Evolutionary conservation across 37 sponge, comb jelly and placozoan species (phyloP).

Genomic region (Cliona cf. orientalis): DNA sequence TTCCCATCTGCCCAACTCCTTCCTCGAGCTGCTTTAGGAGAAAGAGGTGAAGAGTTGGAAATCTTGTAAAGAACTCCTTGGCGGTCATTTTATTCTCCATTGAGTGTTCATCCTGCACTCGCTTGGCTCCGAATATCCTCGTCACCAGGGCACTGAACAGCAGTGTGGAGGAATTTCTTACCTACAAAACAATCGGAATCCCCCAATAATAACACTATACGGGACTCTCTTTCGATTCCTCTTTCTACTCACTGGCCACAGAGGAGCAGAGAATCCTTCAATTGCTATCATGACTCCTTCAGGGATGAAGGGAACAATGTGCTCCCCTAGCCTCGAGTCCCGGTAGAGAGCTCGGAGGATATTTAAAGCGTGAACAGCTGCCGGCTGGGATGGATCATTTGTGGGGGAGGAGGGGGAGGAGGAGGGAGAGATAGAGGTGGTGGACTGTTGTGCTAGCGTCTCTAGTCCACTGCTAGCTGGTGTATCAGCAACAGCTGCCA

Average conservation of each 20-base stretch:
- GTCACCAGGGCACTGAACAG: constrained; percentile 74
- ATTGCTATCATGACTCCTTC: constrained; percentile 71
- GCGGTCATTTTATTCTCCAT: constrained; percentile 84
- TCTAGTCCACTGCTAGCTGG: no score
- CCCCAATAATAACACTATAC: neutral
- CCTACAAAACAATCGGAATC: constrained; percentile 24
- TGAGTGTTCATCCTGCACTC: constrained; percentile 73
- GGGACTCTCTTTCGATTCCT: neutral
- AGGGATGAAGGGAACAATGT: constrained; percentile 71
- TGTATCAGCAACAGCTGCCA: no score
- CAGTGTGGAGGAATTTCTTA: constrained; percentile 87
- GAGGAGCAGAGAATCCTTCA: constrained; percentile 52
- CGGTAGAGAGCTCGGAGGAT: constrained; percentile 81
- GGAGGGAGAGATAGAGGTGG: neutral
- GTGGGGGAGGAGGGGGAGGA: neutral
- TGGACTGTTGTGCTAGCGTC: neutral
- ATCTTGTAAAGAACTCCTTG: constrained; percentile 81
- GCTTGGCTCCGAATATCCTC: constrained; percentile 89
- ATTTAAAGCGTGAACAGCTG: constrained; percentile 87
- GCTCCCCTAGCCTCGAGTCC: constrained; percentile 75
- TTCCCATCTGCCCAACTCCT: constrained; percentile 8
- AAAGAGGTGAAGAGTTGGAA: constrained; percentile 59
- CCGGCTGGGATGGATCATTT: constrained; percentile 18
- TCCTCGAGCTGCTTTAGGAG: constrained; percentile 46
- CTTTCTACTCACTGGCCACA: constrained; percentile 78